Base-by-base conservation (phyloP, 2,797 vertebrate species). In the Labroides dimidiatus region DNA sequence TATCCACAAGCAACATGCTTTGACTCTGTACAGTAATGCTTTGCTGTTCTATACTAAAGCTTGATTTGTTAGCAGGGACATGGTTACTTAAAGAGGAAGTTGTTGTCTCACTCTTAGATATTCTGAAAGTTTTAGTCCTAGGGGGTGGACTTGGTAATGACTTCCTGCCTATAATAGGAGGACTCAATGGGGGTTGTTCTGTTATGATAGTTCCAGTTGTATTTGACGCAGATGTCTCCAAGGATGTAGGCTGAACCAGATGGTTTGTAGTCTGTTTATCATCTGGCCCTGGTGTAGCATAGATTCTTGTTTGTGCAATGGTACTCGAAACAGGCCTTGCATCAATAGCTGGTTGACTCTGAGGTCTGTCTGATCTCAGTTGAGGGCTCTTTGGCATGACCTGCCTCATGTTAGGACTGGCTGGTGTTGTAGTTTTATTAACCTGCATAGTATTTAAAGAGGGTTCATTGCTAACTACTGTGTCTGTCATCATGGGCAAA, bases 331-430 rank as follows among this genome's bases (percentile, higher is more conserved):
- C 15, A 33, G 33, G 44, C 47, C 69, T 71, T 54, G 37, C 16
- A 61, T 80, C 65, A 1, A 37, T 23, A 1, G 30, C 10, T 44
- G 63, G 42, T 56, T 0, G 72, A 63, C 49, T 66, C 20, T 75
- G 60, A 8, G 56, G 55, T 70, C 44, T 78, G 10, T 79, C 52
- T 58, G 44, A 64, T 69, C 65, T 84, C 19, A 83, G 44, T 48
- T 30, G 67, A 64, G 82, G 75, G 48, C 75, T 87, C 75, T 77
- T 87, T 50, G 77, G 75, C 68, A 53, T 3, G 0, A 80, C 3
- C 0, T 43, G 56, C 44, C 67, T 87, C 30, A 84, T 43, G 11
- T 14, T 62, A 19, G 81, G 88, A 57, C 85, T 88, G 1, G 61
- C 59, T 0, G 60, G 54, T 7, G 81, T 7, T 1, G 24, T 10